A percentile compares a stretch with the other conserved stretches of the same genome.
These are phyloP conservation scores for Plebejus argus DNA, from an alignment of 2,888 invertebrate genomes.

Conservation along the genomic window DNA sequence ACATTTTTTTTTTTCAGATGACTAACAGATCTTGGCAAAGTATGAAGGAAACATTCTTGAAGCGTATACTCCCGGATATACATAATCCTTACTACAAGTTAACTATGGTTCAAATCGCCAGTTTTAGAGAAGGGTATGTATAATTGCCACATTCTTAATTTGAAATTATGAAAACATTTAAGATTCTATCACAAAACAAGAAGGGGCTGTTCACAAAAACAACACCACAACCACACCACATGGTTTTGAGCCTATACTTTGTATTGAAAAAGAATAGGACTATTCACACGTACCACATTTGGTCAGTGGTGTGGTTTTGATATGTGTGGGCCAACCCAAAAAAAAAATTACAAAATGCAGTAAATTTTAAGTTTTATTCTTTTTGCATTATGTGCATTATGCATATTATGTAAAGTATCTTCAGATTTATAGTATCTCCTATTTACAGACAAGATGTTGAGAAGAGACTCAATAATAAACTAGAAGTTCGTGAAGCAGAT, in stretches of 20 bases:
- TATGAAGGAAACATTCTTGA: constrained; percentile 72
- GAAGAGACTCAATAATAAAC: constrained; percentile 55
- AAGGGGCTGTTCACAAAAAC: no score
- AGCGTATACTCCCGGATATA: constrained; percentile 71
- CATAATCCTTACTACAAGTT: constrained; percentile 71
- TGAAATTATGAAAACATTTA: not conserved
- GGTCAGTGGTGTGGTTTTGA: no score
- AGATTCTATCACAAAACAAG: not conserved
- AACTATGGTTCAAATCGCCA: constrained; percentile 58
- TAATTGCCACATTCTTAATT: constrained; percentile 2
- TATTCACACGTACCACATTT: no score
- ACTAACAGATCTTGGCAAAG: constrained; percentile 75
- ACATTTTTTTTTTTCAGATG: constrained; percentile 49
- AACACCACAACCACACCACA: no score
- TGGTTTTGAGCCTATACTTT: no score
- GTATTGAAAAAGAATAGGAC: no score
- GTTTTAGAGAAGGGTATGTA: constrained; percentile 65
- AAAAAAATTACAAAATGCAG: not conserved
- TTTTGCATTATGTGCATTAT: no score
- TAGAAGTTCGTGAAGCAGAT: constrained; percentile 53
- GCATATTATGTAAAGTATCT: not conserved
- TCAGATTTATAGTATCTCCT: not conserved
- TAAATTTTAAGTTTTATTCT: no score
- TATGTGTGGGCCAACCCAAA: no score
- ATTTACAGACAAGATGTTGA: constrained; percentile 58